Evolutionary conservation across 2,888 invertebrate genomes (phyloP).

Genomic region (Chaetoderma sp.): DNA sequence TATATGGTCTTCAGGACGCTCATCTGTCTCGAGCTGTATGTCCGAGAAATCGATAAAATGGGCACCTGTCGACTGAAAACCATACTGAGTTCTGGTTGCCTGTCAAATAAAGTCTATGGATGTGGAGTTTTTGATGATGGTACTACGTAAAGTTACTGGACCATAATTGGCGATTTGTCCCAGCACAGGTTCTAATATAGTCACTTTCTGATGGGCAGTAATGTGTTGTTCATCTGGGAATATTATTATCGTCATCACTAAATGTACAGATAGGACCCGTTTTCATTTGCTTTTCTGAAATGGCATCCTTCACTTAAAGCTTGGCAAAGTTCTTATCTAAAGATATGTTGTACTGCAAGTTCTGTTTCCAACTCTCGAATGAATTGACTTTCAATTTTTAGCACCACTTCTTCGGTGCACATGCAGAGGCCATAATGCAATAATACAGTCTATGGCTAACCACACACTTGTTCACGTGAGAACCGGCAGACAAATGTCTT

Average conservation of each 20-base stretch:
- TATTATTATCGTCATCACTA: background rate
- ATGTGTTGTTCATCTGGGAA: background rate
- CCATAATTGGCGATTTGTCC: conserved; percentile 13
- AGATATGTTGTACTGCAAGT: too few relatives aligned
- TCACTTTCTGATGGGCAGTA: conserved; percentile 1
- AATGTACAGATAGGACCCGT: conserved; percentile 1
- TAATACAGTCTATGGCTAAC: too few relatives aligned
- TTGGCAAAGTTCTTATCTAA: too few relatives aligned
- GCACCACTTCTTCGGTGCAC: conserved; percentile 24
- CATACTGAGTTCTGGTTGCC: too few relatives aligned
- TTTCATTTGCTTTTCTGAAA: conserved; percentile 9
- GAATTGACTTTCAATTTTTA: conserved; percentile 19
- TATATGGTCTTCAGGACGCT: conserved; percentile 14
- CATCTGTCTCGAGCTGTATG: conserved; percentile 6
- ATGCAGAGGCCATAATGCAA: too few relatives aligned
- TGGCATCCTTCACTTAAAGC: too few relatives aligned
- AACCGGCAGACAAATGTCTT: too few relatives aligned
- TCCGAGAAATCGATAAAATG: too few relatives aligned
- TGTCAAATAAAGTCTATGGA: conserved; percentile 23
- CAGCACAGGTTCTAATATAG: conserved; percentile 5
- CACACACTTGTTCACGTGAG: too few relatives aligned
- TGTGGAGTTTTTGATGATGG: conserved; percentile 23
- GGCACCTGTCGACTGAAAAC: conserved; percentile 22
- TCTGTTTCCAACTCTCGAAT: too few relatives aligned
- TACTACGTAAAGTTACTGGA: conserved; percentile 5